Evolutionary conservation across 2,113 vertebrate genomes (phyloP), one percentile per base, ranked within the genome.

Genomic region (Pyrgilauda ruficollis): DNA sequence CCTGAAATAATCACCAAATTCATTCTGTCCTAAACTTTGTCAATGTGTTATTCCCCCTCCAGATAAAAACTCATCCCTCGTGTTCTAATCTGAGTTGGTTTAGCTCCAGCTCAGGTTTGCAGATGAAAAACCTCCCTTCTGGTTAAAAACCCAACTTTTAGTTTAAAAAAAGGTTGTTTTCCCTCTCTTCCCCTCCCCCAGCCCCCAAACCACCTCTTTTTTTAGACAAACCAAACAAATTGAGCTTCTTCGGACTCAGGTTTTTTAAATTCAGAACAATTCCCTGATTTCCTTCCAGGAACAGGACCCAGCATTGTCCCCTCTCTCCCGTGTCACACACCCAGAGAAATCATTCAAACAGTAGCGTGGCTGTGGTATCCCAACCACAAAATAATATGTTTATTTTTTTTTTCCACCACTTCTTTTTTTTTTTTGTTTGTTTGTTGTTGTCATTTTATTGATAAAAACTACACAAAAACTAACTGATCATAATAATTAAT

Each of bases 401-500:
- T 98, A 97, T 98, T 98, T 97, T 96, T 97, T 92, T 92, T 66
- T 74, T 73, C 93, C 88, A 97, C 94, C 93, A 94, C 92, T 95
- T 95, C 94, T 96, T 92, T 39, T 50, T 64, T 56, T 22, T 37
- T 53, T 44, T 50, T 44, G 50, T 78, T 67, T 55, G 61, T 76
- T 76, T 37, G 72, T 55, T 20, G 97, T 90, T 26, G 86, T 97
- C 91, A 89, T 98, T 98, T 98, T 98, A 98, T 98, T 98, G 98
- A 98, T 98, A 98, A 98, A 98, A 98, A 98, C 97, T 98, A 98
- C 98, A 98, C 98, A 98, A 98, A 98, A 98, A 70, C 94, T 97
- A 98, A 97, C 96, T 97, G 94, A 96, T 97, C 97, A 95, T 94
- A 91, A 97, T 98, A 97, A 98, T 98, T 97, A 96, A 97, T 97